Conservation (phyloP, 2,797 vertebrate species). For the Manis crassicaudata region DNA sequence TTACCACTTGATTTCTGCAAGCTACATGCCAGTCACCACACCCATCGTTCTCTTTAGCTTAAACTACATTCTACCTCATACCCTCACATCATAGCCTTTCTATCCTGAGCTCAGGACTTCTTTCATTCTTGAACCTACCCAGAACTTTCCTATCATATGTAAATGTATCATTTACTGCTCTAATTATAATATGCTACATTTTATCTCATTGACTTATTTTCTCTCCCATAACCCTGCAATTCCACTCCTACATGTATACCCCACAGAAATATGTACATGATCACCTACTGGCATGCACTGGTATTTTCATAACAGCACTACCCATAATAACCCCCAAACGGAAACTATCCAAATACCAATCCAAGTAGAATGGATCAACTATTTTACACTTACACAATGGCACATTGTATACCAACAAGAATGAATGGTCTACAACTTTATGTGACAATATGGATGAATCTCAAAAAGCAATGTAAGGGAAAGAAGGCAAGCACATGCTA, state of each 20-base stretch:
- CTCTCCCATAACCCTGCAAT: background rate
- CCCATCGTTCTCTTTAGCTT: background rate
- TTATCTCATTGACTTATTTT: background rate
- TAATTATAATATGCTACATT: background rate
- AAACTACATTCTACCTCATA: background rate
- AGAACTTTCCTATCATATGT: background rate
- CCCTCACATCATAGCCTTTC: background rate
- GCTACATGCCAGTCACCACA: accelerated
- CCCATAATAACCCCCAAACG: background rate
- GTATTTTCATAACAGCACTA: background rate
- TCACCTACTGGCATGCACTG: background rate
- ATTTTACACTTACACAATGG: background rate
- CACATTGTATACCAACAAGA: background rate
- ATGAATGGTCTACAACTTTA: background rate
- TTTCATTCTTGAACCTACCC: background rate
- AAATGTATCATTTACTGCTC: background rate
- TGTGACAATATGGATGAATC: background rate
- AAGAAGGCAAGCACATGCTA: background rate
- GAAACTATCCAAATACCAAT: background rate
- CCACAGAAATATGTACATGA: background rate
- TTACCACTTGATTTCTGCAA: background rate
- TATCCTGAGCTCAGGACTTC: background rate
- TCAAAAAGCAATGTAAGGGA: background rate
- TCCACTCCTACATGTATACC: background rate
- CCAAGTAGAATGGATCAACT: background rate